Percentiles rank a stretch among this genome's conserved stretches.
These are phyloP conservation scores for Dinoponera quadriceps DNA, from an alignment of 1,140 invertebrate species.

Conservation along the genomic window DNA sequence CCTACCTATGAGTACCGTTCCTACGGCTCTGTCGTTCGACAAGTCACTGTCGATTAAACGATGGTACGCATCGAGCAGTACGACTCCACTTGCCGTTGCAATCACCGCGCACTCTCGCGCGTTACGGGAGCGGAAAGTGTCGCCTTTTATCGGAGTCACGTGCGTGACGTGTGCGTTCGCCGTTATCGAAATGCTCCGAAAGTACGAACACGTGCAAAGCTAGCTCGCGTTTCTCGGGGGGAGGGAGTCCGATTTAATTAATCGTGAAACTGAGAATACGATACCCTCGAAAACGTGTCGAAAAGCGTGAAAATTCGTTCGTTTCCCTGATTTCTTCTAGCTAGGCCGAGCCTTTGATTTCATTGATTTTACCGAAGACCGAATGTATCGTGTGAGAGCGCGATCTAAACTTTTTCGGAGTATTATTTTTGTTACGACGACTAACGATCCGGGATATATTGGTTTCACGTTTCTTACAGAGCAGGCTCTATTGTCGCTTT, in stretches of 20 bases:
- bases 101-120: background rate
- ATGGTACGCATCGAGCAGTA: constrained; percentile 41
- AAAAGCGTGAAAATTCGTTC: background rate
- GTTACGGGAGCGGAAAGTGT: background rate
- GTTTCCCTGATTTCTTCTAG: background rate
- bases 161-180: background rate
- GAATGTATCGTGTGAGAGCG: background rate
- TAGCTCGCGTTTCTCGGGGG: background rate
- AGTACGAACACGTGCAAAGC: background rate
- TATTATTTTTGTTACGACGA: background rate
- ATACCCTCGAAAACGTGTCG: background rate
- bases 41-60: constrained; percentile 38
- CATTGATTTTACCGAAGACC: background rate
- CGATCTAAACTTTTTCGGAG: background rate
- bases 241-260: constrained; percentile 14
- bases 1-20: background rate
- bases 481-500: background rate
- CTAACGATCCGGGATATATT: background rate
- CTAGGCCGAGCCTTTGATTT: background rate
- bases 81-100: constrained; percentile 34
- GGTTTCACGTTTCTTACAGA: background rate
- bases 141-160: constrained; percentile 14
- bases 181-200: constrained; percentile 20
- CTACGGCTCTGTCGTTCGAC: constrained; percentile 15
- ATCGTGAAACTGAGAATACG: constrained; percentile 2